Evolutionary conservation across 1,140 invertebrate species (phyloP), one percentile per base, ranked within the genome.

Genomic region (Teleogryllus occipitalis): DNA sequence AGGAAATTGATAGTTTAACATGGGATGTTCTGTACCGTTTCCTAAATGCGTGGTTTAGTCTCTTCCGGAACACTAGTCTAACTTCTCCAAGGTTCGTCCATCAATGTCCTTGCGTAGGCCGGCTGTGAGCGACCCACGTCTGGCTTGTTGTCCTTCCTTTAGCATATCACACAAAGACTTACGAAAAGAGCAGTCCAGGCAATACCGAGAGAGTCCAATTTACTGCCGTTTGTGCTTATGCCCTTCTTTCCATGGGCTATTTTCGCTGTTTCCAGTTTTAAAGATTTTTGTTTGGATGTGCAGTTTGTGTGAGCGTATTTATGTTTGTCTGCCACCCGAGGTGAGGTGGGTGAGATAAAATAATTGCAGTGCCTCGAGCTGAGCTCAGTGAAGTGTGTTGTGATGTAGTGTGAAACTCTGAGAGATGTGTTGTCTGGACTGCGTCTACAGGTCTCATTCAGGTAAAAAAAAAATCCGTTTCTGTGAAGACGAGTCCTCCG

Each of bases 101-200:
- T 65, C 54, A 65, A 65, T 65, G 54, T 65, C 18, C 10, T 65
- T 18, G 18, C 27, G 27, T 39, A 39, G 27, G 27, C 27, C 27
- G 27, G 27, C 27, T 39, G 27, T 39, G 27, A 39, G 27, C 27
- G 5, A 39, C 27, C 10, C 54, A 65, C 18, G 18, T 65, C 54
- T 65, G 54, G 54, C 54, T 65, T 65, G 54, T 65, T 65, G 54
- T 65, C 54, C 10, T 65, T 65, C 54, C 10, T 10, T 14, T 65
- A 65, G 54, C 54, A 65, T 65, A 65, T 65, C 54, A 65, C 54
- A 65, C 54, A 65, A 65, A 65, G 54, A 65, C 54, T 65, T 65
- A 10, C 27, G 27, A 39, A 65, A 65, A 65, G 18, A 10, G 54
- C 54, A 65, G 54, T 65, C 54, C 54, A 65, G 54, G 18, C 54